Evolutionary conservation across 2,113 vertebrate species (phyloP).

Genomic region (Neolamprologus tretocephalus): DNA sequence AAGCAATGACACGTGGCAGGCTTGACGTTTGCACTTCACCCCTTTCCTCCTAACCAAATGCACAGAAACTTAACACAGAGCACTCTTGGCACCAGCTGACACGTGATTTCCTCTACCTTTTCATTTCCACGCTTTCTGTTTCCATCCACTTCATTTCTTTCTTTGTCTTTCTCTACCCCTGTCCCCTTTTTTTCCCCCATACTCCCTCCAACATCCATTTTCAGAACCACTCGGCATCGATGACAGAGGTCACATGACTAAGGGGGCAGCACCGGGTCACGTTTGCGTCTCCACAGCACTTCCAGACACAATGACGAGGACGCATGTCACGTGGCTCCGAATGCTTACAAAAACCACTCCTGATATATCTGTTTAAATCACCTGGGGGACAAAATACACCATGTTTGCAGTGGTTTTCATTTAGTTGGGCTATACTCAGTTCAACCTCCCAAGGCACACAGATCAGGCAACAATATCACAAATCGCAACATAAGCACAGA

Average conservation of each 20-base stretch:
- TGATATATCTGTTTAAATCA: slow-evolving; percentile 77
- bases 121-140: neutral
- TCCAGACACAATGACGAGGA: slow-evolving; percentile 83
- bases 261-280: slow-evolving; percentile 74
- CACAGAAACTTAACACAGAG: neutral
- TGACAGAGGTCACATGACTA: slow-evolving; percentile 99
- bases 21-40: slow-evolving; percentile 31
- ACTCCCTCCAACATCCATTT: slow-evolving; percentile 17
- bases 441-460: neutral
- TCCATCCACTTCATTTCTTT: neutral
- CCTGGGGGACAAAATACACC: slow-evolving; percentile 21
- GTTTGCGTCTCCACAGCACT: slow-evolving; percentile 87
- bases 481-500: slow-evolving; percentile 47
- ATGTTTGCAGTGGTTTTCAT: slow-evolving; percentile 47
- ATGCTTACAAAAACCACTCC: slow-evolving; percentile 61
- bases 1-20: slow-evolving; percentile 21
- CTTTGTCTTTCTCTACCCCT: neutral
- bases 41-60: neutral
- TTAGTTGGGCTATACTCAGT: slow-evolving; percentile 6
- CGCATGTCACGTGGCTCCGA: slow-evolving; percentile 63
- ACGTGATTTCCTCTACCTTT: slow-evolving; percentile 11
- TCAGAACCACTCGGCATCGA: slow-evolving; percentile 96
- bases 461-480: slow-evolving; percentile 10
- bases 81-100: slow-evolving; percentile 15
- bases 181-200: neutral